Evolutionary conservation across 2,888 invertebrate species (phyloP), one percentile per base, ranked within the genome.

Genomic region (Nasonovia ribisnigri): DNA sequence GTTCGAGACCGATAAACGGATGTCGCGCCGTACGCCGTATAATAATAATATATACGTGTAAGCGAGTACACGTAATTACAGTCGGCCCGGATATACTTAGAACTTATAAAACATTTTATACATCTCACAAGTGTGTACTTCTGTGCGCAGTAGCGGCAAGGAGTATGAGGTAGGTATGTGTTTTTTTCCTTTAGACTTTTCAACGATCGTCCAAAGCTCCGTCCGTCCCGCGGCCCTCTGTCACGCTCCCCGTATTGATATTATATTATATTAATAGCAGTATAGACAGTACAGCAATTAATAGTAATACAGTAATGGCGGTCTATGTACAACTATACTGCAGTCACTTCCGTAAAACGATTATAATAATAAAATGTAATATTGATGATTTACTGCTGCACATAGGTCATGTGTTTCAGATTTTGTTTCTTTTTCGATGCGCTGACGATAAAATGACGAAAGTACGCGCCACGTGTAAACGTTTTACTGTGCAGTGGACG

Each of bases 1-100:
- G 90, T n/a, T 20, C 43, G 57, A 51, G 43, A 91, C 51, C 36
- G 77, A 90, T 90, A 77, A 84, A 88, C 91, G 91, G 91, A 91
- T 84, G 91, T 91, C n/a, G n/a, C n/a, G n/a, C n/a, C n/a, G n/a
- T n/a, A n/a, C n/a, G 54, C 8, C 43, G 20, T 60, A 24, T 20
- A 6, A 5, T n/a, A 54, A 48, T 48, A 51, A 51, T 16, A 51
- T 29, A 60, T 43, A 29, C 29, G 29, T 60, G 60, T 60, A 3
- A n/a, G n/a, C 20, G 67, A 24, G 67, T 90, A 36, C 26, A 77
- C 67, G 20, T 36, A 36, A 16, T 90, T 77, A 48, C 77, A 46
- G 24, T 36, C 26, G 26, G 48, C 48, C 77, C 90, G 54, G 91
- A 84, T 91, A 54, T 84, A 77, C 77, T 77, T 16, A 20, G 20